Evolutionary conservation across 1,140 invertebrate species (phyloP).

Genomic region (Proales similis): DNA sequence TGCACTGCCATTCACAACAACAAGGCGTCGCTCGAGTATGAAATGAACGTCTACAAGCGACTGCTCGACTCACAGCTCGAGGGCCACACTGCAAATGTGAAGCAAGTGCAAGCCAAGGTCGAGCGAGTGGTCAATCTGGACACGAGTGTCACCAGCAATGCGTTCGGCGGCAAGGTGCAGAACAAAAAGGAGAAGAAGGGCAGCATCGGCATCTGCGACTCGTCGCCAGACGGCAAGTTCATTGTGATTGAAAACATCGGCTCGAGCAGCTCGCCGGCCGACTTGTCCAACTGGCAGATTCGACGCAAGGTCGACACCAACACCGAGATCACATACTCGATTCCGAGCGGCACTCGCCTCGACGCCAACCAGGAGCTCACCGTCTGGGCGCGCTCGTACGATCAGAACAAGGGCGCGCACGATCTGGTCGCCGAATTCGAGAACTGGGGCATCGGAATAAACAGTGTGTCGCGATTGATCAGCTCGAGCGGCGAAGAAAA

Average conservation of each 20-base stretch:
- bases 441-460: slow-evolving; percentile 37
- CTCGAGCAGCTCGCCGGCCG: not conserved
- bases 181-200: slow-evolving; percentile 37
- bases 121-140: too few species aligned
- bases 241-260: slow-evolving; percentile 26
- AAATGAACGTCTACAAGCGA: slow-evolving; percentile 25
- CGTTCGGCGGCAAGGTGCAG: slow-evolving; percentile 22
- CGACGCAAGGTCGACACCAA: slow-evolving; percentile 20
- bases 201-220: slow-evolving; percentile 12
- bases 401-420: not conserved
- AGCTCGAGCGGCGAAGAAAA: slow-evolving; percentile 28
- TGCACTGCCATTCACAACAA: slow-evolving; percentile 3
- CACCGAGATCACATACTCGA: not conserved
- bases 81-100: too few species aligned
- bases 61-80: slow-evolving; percentile 20
- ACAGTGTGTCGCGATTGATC: slow-evolving; percentile 2
- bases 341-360: not conserved
- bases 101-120: too few species aligned
- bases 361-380: slow-evolving; percentile 4
- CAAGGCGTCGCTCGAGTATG: slow-evolving; percentile 11
- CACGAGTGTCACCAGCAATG: slow-evolving; percentile 17
- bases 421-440: slow-evolving; percentile 33
- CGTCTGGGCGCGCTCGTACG: slow-evolving; percentile 17
- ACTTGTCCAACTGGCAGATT: slow-evolving; percentile 13
- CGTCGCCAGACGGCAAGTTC: slow-evolving; percentile 27